These are phyloP conservation scores for Phataginus tetradactyla DNA, from an alignment of 2,797 vertebrate species.

Conservation along the genomic window DNA sequence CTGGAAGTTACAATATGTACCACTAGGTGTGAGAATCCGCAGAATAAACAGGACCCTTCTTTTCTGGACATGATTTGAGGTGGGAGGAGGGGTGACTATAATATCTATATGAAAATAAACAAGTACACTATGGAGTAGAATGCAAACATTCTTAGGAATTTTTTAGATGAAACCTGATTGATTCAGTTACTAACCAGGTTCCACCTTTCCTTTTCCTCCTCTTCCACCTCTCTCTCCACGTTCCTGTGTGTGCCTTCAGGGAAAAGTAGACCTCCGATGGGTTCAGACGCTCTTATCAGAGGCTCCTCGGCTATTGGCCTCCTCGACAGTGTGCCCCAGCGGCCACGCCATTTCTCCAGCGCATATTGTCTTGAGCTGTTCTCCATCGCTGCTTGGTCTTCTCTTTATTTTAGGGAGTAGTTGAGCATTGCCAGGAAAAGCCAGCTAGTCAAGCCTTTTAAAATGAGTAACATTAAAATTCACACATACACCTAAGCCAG, in stretches of 20 bases:
- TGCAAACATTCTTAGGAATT: not conserved
- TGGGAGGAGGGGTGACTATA: not conserved
- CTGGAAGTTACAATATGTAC: not conserved
- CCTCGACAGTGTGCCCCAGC: not conserved
- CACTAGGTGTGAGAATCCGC: not conserved
- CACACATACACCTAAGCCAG: not conserved
- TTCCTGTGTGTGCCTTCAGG: not conserved
- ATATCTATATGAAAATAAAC: not conserved
- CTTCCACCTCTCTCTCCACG: not conserved
- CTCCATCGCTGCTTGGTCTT: not conserved
- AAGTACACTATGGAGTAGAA: not conserved
- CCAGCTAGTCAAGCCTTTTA: conserved; percentile 29
- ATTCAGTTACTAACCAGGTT: not conserved
- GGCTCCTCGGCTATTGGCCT: not conserved
- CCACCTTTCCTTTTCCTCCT: not conserved
- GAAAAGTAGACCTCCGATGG: not conserved
- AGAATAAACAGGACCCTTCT: not conserved
- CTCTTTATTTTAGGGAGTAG: not conserved
- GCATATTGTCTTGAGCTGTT: not conserved
- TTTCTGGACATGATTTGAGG: not conserved
- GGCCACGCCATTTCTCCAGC: not conserved
- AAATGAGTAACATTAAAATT: conserved; percentile 11
- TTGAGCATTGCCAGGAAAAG: conserved; percentile 18
- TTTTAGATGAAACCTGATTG: not conserved
- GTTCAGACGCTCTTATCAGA: not conserved